Evolutionary conservation across 1,140 invertebrate genomes (phyloP), one percentile per base, ranked within the genome.

Genomic region (Drosophila setifemur): DNA sequence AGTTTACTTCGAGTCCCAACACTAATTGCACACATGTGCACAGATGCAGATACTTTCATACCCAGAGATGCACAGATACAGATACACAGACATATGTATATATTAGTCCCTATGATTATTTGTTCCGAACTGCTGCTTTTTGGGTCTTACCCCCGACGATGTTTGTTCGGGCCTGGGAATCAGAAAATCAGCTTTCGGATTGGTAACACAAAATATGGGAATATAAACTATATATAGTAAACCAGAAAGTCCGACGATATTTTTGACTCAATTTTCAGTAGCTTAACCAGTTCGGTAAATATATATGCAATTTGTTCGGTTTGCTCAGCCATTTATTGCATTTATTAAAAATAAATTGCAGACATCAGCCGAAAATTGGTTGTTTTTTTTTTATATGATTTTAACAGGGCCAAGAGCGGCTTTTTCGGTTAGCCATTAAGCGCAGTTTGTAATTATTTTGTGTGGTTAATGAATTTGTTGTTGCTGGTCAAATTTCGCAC

Each of bases 381-480:
- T 33, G 29, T n/a, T 12, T n/a, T 35, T 35, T 37, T 37, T 18
- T 18, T n/a, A n/a, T n/a, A n/a, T n/a, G n/a, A n/a, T n/a, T n/a
- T n/a, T n/a, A n/a, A n/a, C n/a, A 14, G 0, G 6, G 33, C 33
- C 16, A 3, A 3, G 21, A 23, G 21, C 5, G 26, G 29, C 3
- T 58, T 16, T 58, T 58, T 26, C 3, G 18, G 37, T 58, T 63
- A 23, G 37, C 23, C 37, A 66, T 67, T 66, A 45, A 28, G 26
- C 35, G 11, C 53, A 58, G 52, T 61, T 40, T 39, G 53, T 61
- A 29, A 64, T 64, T 64, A 64, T 64, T 50, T 71, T 44, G 19
- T 69, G 67, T 14, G 52, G 67, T 58, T 58, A 48, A 70, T 70
- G 66, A 58, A 60, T 60, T 71, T 70, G 53, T 50, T 71, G 44